A percentile compares a stretch with the other conserved stretches of the same genome.
These are phyloP conservation scores for Megaceryle maxima DNA, from an alignment of 2,113 vertebrate genomes.

Conservation along the genomic window DNA sequence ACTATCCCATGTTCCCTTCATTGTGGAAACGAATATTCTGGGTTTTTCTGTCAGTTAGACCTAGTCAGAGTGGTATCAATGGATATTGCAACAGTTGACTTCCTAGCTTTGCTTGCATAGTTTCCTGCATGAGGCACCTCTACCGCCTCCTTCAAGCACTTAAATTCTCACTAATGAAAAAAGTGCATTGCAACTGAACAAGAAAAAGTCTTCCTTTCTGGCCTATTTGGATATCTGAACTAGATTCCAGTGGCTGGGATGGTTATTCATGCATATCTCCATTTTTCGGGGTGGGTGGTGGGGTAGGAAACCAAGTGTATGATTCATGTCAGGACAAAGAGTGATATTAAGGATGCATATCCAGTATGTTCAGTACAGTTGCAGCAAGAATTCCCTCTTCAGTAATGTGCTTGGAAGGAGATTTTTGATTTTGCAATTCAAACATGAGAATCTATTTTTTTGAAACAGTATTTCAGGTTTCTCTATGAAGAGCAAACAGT, in stretches of 20 bases:
- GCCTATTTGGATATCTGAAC: neutral
- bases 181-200: neutral
- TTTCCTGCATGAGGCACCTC: neutral
- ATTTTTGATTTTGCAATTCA: neutral
- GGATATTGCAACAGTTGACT: neutral
- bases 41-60: neutral
- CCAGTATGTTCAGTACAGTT: neutral
- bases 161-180: neutral
- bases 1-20: neutral
- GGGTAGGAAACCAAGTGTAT: rapidly evolving
- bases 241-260: neutral
- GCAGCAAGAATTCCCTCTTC: neutral
- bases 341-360: neutral
- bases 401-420: neutral
- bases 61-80: neutral
- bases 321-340: neutral
- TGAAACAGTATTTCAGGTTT: neutral
- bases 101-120: neutral
- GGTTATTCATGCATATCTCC: neutral
- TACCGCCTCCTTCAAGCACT: neutral
- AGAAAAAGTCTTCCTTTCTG: neutral
- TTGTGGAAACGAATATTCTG: neutral
- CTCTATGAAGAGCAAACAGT: neutral
- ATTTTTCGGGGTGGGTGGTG: too few species aligned
- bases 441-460: neutral